Conservation (phyloP, 2,888 invertebrate species). For the Gerris lacustris region DNA sequence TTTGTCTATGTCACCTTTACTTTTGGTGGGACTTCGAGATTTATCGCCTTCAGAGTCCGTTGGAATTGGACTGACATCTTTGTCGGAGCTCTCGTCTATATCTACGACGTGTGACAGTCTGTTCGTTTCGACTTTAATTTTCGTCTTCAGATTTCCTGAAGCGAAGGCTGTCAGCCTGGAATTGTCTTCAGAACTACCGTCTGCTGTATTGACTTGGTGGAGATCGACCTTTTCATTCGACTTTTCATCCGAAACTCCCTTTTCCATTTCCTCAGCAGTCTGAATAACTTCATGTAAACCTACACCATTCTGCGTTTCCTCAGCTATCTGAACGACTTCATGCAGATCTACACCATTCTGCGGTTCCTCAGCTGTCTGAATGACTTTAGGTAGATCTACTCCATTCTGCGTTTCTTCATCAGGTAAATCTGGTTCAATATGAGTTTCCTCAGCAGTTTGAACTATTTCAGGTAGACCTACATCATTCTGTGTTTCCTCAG, state of each 20-base stretch:
- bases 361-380: too few species aligned
- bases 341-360: too few species aligned
- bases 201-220: not conserved
- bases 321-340: not conserved
- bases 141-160: not conserved
- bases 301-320: not conserved
- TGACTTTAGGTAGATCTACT: not conserved
- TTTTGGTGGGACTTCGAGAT: not conserved
- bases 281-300: not conserved
- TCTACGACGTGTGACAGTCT: not conserved
- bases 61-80: slow-evolving; percentile 21
- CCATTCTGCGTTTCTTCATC: not conserved
- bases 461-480: not conserved
- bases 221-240: not conserved
- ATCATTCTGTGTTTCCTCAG: too few species aligned
- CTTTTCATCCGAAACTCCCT: slow-evolving; percentile 7
- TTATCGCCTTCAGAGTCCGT: slow-evolving; percentile 19
- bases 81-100: slow-evolving; percentile 19
- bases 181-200: not conserved
- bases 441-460: not conserved
- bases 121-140: not conserved
- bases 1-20: not conserved
- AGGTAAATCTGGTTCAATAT: not conserved
- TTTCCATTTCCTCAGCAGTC: not conserved
- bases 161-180: not conserved